phyloP scores from a whole-genome alignment of 2,888 invertebrate genomes.

The Chloromyia formosa region DNA sequence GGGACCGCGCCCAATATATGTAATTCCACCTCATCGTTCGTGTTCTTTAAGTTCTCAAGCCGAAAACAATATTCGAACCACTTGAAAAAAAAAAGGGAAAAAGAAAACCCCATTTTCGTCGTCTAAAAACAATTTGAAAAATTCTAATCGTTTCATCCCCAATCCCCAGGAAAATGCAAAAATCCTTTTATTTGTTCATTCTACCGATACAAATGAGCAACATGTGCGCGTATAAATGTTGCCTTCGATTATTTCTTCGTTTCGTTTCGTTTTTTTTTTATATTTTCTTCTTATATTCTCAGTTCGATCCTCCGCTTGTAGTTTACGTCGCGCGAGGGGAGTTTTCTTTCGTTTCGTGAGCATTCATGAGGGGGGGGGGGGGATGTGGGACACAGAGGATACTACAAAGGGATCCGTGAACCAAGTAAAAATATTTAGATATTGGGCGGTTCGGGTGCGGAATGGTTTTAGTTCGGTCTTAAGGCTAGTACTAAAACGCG shows the following conservation, averaged over 20 bases:
- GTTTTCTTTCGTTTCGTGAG: neutral
- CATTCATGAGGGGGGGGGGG: too few relatives aligned
- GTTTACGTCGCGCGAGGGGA: neutral
- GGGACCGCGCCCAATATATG: too few relatives aligned
- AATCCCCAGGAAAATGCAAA: neutral
- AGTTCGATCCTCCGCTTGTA: neutral
- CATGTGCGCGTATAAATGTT: conserved; percentile 1
- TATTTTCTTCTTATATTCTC: too few relatives aligned
- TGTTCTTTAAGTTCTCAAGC: too few relatives aligned
- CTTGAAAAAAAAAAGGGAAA: too few relatives aligned
- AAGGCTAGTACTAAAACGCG: too few relatives aligned
- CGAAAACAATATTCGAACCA: too few relatives aligned
- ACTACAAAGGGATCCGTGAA: neutral
- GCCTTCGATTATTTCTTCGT: neutral
- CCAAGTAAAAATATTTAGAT: too few relatives aligned
- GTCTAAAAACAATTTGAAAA: conserved; percentile 1
- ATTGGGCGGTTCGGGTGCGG: neutral
- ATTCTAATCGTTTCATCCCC: conserved; percentile 2
- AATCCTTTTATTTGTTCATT: conserved; percentile 3
- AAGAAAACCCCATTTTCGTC: too few relatives aligned
- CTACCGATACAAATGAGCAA: conserved; percentile 7
- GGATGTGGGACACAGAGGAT: neutral
- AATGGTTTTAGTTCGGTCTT: too few relatives aligned
- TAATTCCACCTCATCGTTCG: too few relatives aligned
- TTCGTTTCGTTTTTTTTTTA: neutral